Evolutionary conservation across 2,888 invertebrate genomes (phyloP), one percentile per base, ranked within the genome.

Genomic region (Acanthoscelides obtectus): DNA sequence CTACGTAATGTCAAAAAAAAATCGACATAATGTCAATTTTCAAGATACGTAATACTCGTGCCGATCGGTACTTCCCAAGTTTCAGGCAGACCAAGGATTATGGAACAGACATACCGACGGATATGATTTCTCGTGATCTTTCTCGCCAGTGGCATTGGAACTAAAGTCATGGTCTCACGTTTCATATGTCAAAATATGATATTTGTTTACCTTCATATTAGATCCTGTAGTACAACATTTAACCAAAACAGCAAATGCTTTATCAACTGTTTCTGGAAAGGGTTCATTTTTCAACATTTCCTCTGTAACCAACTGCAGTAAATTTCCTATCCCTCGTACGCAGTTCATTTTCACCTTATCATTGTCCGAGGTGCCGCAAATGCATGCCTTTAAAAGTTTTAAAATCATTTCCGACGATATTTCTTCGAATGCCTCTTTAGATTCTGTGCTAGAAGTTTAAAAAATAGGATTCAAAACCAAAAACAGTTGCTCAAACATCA

Each of bases 271-370:
- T 64, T 87, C 85, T 75, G 87, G 87, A 77, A 90, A 86, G 77
- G 87, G 86, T 20, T 84, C 78, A 70, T 87, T 84, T 63, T 86
- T 83, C 20, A 91, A 82, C 69, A 88, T 86, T 64, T 87, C 86
- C 19, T 83, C 82, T 21, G 86, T 88, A 71, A 93, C 85, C 70
- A 95, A 86, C 20, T 92, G 88, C 72, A 96, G 84, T 25, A 96
- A 87, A 83, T 93, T 95, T 0, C 97, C 97, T 17, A 96, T 85
- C 0, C 94, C 92, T 69, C 97, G 88, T 0, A 94, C 93, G 0
- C 92, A 92, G 83, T 95, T 96, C 84, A 91, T 92, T 87, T 91
- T 89, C 71, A 96, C 93, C 88, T 94, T 95, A 86, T 95, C 95
- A 77, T 78, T 79, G 69, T 81, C 80, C 17, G 22, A 73, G 0